Evolutionary conservation across 1,140 invertebrate genomes (phyloP), one percentile per base, ranked within the genome.

Genomic region (Myzus persicae): DNA sequence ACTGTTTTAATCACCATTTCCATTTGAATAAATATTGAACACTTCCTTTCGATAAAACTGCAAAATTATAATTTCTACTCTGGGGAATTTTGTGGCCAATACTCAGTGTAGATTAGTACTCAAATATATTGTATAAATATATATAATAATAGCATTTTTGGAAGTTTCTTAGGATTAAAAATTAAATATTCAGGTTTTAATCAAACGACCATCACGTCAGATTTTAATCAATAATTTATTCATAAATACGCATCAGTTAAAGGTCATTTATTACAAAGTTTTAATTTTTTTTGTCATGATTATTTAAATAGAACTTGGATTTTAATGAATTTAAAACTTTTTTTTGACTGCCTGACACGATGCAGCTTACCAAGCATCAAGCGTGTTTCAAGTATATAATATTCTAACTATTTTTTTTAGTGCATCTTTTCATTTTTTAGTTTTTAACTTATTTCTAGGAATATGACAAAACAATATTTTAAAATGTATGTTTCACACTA

Each of bases 151-250:
- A 82, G 22, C 20, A 24, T 82, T 82, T 38, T 82, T 24, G 18
- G 18, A 82, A 82, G 81, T 38, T 82, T 38, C 36, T 38, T 82
- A 82, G 38, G 8, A 82, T 38, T 82, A 38, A 82, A 82, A 82
- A 82, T 82, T 22, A 82, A 82, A 82, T 40, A 82, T 82, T 82
- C 81, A 24, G 22, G 22, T 82, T 82, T 82, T 38, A 82, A 82
- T 82, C 22, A 82, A 76, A 76, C 59, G 59, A 76, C 59, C 31
- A 18, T 76, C n/a, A 76, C 31, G 9, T 76, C 59, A 76, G n/a
- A 76, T n/a, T 76, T 76, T n/a, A 76, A n/a, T 76, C 59, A 76
- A n/a, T 76, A 76, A 76, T 76, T 76, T 76, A 76, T 76, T 76
- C n/a, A 76, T 76, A n/a, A 76, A 76, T 76, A n/a, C 31, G 31